Evolutionary conservation across 2,888 invertebrate genomes (phyloP), one percentile per base, ranked within the genome.

Genomic region (Pocota personata): DNA sequence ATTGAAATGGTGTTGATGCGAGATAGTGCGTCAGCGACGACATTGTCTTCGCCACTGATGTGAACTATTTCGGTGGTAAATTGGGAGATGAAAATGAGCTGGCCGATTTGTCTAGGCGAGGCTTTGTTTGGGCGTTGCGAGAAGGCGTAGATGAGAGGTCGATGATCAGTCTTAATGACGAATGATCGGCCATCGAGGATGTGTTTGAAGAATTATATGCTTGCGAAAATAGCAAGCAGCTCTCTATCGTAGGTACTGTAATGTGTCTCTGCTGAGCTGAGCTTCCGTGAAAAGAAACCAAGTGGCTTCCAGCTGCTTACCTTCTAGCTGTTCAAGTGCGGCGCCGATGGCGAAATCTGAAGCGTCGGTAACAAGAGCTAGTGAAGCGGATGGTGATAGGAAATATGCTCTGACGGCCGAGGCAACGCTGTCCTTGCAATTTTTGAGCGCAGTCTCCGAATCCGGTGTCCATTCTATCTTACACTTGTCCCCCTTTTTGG

Each of bases 271-370:
- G 24, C 35, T 21, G 67, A 6, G n/a, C 52, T 52, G 8, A 52
- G 52, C 19, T 67, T 67, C 2, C 62, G 6, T n/a, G 40, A 60
- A 12, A 62, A 62, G 12, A 62, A 62, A 27, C 43, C 30, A 24
- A 67, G 16, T 21, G 67, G 52, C 7, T 52, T 6, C 52, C 67
- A 67, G 24, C 12, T 19, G 27, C 27, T 12, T 3, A 16, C 16
- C 10, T 37, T 2, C n/a, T n/a, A n/a, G n/a, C 3, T 50, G 24
- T 12, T 66, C 66, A 1, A 50, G 24, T 24, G 48, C 27, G 12
- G 43, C 55, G 10, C 43, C 71, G n/a, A 67, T 40, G 0, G 67
- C 67, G n/a, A 37, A 16, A 0, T 50, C 50, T 32, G 32, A 57
- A n/a, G 48, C 58, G n/a, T 57, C 46, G 0, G 71, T 71, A 6